Base-by-base conservation (phyloP, 2,113 vertebrate species). In the Acanthisitta chloris region DNA sequence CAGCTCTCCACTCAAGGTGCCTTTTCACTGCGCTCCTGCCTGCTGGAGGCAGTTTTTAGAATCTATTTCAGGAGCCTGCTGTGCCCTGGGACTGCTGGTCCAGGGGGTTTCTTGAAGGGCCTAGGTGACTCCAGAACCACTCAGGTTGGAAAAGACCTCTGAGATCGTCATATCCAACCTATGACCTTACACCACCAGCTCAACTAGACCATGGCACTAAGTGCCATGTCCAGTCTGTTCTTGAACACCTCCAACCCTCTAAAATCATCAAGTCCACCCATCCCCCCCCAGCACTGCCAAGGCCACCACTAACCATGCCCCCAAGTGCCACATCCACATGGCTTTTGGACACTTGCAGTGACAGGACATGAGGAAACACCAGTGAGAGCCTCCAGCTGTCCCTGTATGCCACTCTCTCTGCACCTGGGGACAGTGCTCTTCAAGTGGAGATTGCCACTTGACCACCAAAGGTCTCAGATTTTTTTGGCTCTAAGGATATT, bases 1-100 rank as follows among this genome's bases (percentile, higher is more conserved):
- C 88, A 83, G 90, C 85, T 65, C 85, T 92, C 88, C 14, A 8
- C 85, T 94, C 93, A 96, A 96, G 95, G 92, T 96, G 96, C 88
- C 93, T 96, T 96, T 93, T 85, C 61, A 67, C 76, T 59, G 55
- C 18, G 14, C 67, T 43, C 59, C 64, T 88, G 65, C 55, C 83
- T 88, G 45, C 74, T 89, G 26, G 81, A 90, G 86, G 76, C 59
- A 74, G 64, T 7, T 95, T 90, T 92, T 88, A 92, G 82, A 83
- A 67, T 86, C 85, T 96, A 74, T 96, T 96, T 95, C 59, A 34
- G 90, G 90, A 90, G 43, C 31, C 14, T 58, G 31, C 46, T 67
- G 42, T n/a, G 54, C 79, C 69, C 71, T 3, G 13, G 80, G 86
- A 80, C 58, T 83, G 83, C 81, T 72, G 69, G 34, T 66, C 31